Conservation (phyloP, 1,140 invertebrate genomes). For the Aphidius gifuensis region DNA sequence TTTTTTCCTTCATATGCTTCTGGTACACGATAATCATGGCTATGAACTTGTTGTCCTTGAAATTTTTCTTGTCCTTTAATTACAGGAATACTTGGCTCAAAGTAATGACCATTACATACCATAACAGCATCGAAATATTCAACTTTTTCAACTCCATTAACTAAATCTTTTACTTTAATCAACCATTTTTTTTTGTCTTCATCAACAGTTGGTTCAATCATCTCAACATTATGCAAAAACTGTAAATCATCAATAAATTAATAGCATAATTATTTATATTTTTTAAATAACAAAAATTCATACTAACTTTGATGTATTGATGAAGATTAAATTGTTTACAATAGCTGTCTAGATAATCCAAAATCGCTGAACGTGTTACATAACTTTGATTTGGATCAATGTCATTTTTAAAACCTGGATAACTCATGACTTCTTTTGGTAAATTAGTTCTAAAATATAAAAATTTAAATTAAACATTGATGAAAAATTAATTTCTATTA, state of each 20-base stretch:
- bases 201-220: slow-evolving; percentile 52
- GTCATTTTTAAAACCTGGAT: slow-evolving; percentile 70
- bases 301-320: slow-evolving; percentile 59
- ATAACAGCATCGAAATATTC: slow-evolving; percentile 61
- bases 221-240: slow-evolving; percentile 66
- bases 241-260: slow-evolving; percentile 35
- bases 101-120: slow-evolving; percentile 69
- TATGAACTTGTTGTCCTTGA: slow-evolving; percentile 62
- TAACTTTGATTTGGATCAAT: slow-evolving; percentile 69
- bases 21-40: slow-evolving; percentile 65
- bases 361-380: slow-evolving; percentile 73
- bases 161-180: slow-evolving; percentile 48
- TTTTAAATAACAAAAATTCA: background rate
- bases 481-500: background rate
- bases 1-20: slow-evolving; percentile 56
- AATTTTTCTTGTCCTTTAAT: slow-evolving; percentile 62
- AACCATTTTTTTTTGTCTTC: slow-evolving; percentile 46
- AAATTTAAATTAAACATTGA: background rate
- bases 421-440: slow-evolving; percentile 79
- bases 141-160: slow-evolving; percentile 36
- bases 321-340: slow-evolving; percentile 69
- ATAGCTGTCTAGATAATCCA: slow-evolving; percentile 78
- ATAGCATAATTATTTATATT: too few relatives aligned
- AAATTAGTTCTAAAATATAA: slow-evolving; percentile 70
- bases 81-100: slow-evolving; percentile 59